A percentile compares a stretch with the other conserved stretches of the same genome.
Conservation (phyloP, 2,888 invertebrate species). For the Siphlonurus alternatus region DNA sequence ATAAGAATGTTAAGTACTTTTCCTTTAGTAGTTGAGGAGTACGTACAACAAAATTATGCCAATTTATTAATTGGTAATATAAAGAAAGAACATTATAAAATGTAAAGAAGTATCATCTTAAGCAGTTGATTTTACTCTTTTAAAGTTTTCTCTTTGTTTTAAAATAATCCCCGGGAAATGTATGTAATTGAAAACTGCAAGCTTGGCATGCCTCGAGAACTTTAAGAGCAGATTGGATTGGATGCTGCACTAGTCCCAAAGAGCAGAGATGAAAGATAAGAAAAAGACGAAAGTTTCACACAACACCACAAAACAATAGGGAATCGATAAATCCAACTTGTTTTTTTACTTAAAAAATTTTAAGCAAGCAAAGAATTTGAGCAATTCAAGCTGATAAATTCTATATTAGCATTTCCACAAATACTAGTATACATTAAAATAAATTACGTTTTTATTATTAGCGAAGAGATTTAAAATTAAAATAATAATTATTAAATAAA, state of each 20-base stretch:
- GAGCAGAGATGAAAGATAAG: not conserved
- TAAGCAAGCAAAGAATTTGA: not conserved
- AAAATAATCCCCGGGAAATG: not conserved
- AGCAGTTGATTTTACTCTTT: not conserved
- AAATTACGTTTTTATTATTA: no score
- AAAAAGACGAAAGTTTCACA: not conserved
- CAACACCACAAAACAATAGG: not conserved
- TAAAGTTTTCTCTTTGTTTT: not conserved
- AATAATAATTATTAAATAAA: no score
- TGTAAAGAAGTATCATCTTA: not conserved
- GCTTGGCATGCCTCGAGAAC: not conserved
- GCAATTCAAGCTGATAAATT: not conserved
- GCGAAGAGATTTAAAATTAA: no score
- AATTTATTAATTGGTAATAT: no score
- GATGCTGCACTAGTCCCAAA: not conserved
- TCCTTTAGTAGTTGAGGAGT: no score
- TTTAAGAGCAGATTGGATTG: not conserved
- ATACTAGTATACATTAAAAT: no score
- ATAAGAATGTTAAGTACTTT: no score
- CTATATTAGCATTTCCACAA: not conserved
- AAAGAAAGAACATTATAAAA: not conserved
- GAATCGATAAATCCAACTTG: not conserved
- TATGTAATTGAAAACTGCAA: not conserved
- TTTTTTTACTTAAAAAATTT: not conserved
- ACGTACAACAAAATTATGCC: no score